Evolutionary conservation across 2,797 vertebrate genomes (phyloP).

Genomic region (Eulemur mongoz): DNA sequence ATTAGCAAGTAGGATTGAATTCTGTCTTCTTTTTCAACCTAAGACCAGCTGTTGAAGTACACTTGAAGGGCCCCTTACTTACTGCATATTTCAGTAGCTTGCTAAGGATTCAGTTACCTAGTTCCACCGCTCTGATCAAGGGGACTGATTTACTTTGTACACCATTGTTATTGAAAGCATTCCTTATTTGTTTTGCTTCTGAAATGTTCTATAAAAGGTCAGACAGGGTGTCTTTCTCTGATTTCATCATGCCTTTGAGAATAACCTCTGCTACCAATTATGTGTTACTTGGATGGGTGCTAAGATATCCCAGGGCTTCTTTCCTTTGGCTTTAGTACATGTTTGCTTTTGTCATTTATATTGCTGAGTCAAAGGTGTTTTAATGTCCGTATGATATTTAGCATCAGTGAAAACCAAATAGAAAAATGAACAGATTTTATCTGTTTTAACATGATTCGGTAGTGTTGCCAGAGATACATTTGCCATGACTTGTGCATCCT

Average conservation of each 20-base stretch:
- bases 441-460: neutral
- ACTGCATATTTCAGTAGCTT: conserved; percentile 60
- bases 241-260: conserved; percentile 43
- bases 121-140: conserved; percentile 70
- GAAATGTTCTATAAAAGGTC: conserved; percentile 56
- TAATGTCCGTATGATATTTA: neutral
- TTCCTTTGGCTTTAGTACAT: neutral
- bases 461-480: neutral
- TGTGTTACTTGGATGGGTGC: neutral
- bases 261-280: conserved; percentile 33
- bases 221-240: conserved; percentile 46
- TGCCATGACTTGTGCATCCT: neutral
- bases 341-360: neutral
- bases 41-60: conserved; percentile 58
- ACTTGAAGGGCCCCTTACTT: conserved; percentile 60
- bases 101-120: conserved; percentile 51
- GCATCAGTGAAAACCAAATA: neutral
- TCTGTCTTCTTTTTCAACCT: conserved; percentile 48
- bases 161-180: conserved; percentile 64
- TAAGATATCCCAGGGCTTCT: neutral
- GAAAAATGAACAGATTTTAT: neutral
- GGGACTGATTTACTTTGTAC: conserved; percentile 25
- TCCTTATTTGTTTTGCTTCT: conserved; percentile 71
- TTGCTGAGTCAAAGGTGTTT: neutral
- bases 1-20: conserved; percentile 57